Evolutionary conservation across 1,140 invertebrate species (phyloP).

Genomic region (Bombyx mandarina): DNA sequence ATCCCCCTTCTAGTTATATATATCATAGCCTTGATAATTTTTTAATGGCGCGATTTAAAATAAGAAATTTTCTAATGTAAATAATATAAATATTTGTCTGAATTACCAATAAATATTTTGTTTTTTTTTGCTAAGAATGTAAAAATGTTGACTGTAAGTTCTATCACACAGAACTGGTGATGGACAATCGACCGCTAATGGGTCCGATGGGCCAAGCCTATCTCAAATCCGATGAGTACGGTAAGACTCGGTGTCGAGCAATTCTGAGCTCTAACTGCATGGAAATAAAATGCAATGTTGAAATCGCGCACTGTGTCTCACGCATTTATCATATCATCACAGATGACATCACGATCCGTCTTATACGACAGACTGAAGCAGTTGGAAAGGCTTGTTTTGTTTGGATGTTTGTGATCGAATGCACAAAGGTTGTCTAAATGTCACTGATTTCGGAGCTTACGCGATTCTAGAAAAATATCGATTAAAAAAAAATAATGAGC

Average conservation of each 20-base stretch:
- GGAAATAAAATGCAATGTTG: constrained; percentile 47
- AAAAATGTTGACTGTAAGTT: constrained; percentile 29
- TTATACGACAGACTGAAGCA: constrained; percentile 37
- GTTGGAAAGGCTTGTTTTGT: too few species aligned
- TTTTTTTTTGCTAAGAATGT: not conserved
- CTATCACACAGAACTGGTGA: constrained; percentile 67
- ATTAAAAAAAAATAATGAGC: too few species aligned
- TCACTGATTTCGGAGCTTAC: too few species aligned
- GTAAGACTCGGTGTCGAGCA: constrained; percentile 73
- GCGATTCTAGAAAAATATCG: too few species aligned
- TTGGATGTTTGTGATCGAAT: too few species aligned
- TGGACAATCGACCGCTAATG: constrained; percentile 71
- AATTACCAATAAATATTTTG: too few species aligned
- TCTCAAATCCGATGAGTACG: constrained; percentile 84
- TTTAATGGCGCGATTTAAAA: too few species aligned
- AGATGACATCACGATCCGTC: constrained; percentile 37
- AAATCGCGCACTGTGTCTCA: constrained; percentile 34
- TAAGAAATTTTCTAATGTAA: too few species aligned
- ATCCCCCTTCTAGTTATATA: too few species aligned
- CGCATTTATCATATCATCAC: constrained; percentile 9
- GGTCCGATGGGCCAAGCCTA: constrained; percentile 83
- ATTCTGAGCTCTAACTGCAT: constrained; percentile 59
- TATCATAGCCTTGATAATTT: too few species aligned
- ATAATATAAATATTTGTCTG: too few species aligned
- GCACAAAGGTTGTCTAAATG: too few species aligned